Percentiles rank a stretch among this genome's conserved stretches.
These are phyloP conservation scores for Columbina picui DNA, from an alignment of 2,113 vertebrate genomes.

Conservation along the genomic window DNA sequence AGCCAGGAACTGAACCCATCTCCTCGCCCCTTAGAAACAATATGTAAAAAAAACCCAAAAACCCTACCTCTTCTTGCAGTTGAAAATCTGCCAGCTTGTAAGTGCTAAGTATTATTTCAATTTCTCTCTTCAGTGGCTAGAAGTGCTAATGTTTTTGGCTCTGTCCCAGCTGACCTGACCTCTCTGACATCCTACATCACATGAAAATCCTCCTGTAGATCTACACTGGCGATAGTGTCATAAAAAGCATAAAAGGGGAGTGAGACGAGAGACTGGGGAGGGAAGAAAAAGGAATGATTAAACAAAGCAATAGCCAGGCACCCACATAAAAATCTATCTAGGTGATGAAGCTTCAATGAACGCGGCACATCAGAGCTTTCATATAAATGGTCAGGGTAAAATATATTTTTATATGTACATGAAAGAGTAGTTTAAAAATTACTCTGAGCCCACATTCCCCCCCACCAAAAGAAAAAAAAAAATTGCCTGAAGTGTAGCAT, in stretches of 20 bases:
- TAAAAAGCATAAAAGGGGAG: not conserved
- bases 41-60: not conserved
- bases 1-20: not conserved
- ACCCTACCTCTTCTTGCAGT: not conserved
- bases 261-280: not conserved
- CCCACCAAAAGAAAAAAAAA: not conserved
- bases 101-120: not conserved
- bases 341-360: slow-evolving; percentile 58
- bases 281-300: slow-evolving; percentile 53
- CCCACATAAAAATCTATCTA: slow-evolving; percentile 53
- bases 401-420: slow-evolving; percentile 3
- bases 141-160: slow-evolving; percentile 20
- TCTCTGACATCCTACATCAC: not conserved
- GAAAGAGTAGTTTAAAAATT: slow-evolving; percentile 37
- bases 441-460: not conserved
- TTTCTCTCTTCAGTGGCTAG: not conserved
- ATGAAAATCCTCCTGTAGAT: not conserved
- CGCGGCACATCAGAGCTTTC: slow-evolving; percentile 35
- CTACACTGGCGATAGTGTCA: not conserved
- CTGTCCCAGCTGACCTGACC: slow-evolving; percentile 47
- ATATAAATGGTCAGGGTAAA: slow-evolving; percentile 9
- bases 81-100: not conserved
- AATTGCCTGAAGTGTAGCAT: not conserved
- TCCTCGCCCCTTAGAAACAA: not conserved
- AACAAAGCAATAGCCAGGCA: slow-evolving; percentile 56